Evolutionary conservation across 2,888 invertebrate genomes (phyloP).

Genomic region (Orgyia antiqua): DNA sequence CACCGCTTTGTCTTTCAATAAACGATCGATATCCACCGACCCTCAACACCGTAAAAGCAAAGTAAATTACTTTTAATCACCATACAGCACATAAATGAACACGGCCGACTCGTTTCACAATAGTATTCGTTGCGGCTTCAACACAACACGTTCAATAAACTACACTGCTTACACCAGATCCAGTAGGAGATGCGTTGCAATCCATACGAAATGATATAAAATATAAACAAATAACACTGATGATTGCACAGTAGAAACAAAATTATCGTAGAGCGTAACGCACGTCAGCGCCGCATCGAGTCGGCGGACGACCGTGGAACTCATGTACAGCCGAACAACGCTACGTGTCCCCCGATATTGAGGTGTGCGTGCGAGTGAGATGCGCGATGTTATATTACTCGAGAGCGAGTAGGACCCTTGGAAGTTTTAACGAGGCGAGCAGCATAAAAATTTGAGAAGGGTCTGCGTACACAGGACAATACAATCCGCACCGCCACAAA

Average conservation of each 20-base stretch:
- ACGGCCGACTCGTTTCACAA: constrained; percentile 61
- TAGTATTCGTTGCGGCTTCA: constrained; percentile 40
- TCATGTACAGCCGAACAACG: constrained; percentile 44
- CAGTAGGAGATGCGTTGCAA: constrained; percentile 50
- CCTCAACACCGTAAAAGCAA: constrained; percentile 69
- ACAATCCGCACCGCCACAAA: constrained; percentile 39
- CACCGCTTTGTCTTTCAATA: constrained; percentile 63
- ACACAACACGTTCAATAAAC: constrained; percentile 59
- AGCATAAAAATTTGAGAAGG: constrained; percentile 63
- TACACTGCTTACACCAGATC: constrained; percentile 48
- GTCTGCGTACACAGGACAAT: constrained; percentile 46
- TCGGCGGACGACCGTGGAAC: constrained; percentile 72
- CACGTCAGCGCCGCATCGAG: constrained; percentile 73
- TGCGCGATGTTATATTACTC: constrained; percentile 7
- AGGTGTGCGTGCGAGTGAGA: constrained; percentile 49
- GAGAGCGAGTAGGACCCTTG: constrained; percentile 31
- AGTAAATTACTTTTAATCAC: constrained; percentile 75
- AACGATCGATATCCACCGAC: constrained; percentile 68
- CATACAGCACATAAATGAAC: constrained; percentile 69
- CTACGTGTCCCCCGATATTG: constrained; percentile 59
- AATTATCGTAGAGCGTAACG: constrained; percentile 53
- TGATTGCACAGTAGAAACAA: constrained; percentile 63
- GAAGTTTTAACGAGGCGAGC: constrained; percentile 45
- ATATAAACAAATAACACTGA: constrained; percentile 72
- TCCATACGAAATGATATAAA: constrained; percentile 49